These are phyloP conservation scores for Oplegnathus fasciatus DNA, from an alignment of 2,113 vertebrate species.

Conservation along the genomic window DNA sequence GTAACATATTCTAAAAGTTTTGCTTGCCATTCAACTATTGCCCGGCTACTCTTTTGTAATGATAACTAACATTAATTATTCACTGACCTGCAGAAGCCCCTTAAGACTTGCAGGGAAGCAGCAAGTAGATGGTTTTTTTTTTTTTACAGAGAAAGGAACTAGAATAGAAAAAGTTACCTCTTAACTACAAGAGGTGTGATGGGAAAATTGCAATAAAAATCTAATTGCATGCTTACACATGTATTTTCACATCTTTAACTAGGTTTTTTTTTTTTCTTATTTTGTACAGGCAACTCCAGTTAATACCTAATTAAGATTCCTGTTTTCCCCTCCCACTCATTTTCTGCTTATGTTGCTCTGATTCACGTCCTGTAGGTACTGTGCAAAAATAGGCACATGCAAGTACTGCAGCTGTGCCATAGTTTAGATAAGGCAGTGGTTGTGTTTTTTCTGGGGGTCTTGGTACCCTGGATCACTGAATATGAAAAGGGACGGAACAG, in stretches of 20 bases:
- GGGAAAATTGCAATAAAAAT: not conserved
- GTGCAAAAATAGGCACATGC: constrained; percentile 27
- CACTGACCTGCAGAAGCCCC: constrained; percentile 25
- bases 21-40: constrained; percentile 53
- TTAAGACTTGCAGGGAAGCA: constrained; percentile 3
- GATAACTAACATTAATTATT: constrained; percentile 1
- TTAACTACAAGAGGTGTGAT: not conserved
- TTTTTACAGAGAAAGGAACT: not conserved
- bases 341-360: constrained; percentile 36
- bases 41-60: constrained; percentile 1
- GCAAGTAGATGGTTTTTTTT: constrained; percentile 27
- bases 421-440: not conserved
- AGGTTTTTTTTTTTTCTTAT: not conserved
- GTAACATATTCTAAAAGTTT: constrained; percentile 72
- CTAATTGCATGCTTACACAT: not conserved
- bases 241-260: not conserved
- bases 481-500: not conserved
- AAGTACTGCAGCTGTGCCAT: not conserved
- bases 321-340: constrained; percentile 46
- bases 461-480: not conserved
- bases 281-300: constrained; percentile 36
- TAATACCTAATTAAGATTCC: constrained; percentile 62
- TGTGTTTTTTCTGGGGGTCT: not conserved
- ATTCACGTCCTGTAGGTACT: constrained; percentile 30
- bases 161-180: constrained; percentile 44